These are phyloP conservation scores for Cirrhinus mrigala DNA, from an alignment of 2,797 vertebrate species.

Conservation along the genomic window DNA sequence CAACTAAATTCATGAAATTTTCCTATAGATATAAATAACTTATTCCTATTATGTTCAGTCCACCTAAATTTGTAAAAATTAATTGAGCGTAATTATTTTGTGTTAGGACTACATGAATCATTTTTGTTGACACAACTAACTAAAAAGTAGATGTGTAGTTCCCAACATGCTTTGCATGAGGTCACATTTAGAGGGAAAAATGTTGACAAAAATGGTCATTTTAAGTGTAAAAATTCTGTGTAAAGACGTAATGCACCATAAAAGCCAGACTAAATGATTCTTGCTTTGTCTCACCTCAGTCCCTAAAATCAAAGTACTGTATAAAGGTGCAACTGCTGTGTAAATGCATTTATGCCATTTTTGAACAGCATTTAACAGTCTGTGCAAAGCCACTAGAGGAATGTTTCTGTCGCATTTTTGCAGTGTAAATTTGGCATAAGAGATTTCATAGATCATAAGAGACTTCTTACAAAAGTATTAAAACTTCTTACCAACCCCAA, in stretches of 20 bases:
- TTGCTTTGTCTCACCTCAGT: not conserved
- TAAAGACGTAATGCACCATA: not conserved
- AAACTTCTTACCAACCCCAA: not conserved
- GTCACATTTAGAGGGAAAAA: no score
- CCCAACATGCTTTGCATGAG: no score
- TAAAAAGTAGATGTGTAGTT: no score
- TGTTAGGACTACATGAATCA: no score
- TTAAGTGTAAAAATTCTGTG: not conserved
- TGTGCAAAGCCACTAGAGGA: not conserved
- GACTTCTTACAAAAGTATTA: not conserved
- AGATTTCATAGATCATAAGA: not conserved
- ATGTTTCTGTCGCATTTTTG: not conserved
- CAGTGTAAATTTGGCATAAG: not conserved
- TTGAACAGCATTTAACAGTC: not conserved
- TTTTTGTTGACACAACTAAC: no score
- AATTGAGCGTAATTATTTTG: no score
- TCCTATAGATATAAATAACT: no score
- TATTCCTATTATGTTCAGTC: no score
- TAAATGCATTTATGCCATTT: not conserved
- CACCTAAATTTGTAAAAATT: no score
- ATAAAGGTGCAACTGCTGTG: not conserved
- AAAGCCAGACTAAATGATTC: not conserved
- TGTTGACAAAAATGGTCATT: not conserved
- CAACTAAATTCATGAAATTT: no score
- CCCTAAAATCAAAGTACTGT: not conserved